phyloP scores from a whole-genome alignment of 2,113 vertebrate species.

The Antechinus flavipes region DNA sequence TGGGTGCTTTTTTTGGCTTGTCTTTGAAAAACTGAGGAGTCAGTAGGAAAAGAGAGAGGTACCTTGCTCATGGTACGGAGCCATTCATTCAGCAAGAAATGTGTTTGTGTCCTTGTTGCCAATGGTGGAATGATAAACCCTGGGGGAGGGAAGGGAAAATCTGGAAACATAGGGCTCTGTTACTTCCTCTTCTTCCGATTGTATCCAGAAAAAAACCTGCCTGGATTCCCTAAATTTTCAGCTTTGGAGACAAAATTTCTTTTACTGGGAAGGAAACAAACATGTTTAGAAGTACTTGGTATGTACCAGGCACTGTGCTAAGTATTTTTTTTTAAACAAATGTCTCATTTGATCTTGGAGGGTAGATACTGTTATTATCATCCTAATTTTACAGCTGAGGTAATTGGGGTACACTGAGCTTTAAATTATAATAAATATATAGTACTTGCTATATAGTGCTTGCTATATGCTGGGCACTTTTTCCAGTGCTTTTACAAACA shows the following conservation, averaged over 20 bases:
- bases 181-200: fast-evolving
- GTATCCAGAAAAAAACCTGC: not conserved
- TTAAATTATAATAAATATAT: not conserved
- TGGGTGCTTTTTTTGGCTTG: not conserved
- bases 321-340: not conserved
- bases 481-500: not conserved
- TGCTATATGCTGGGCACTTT: not conserved
- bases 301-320: not conserved
- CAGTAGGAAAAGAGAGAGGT: not conserved
- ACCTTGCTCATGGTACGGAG: not conserved
- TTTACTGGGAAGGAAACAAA: not conserved
- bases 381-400: not conserved
- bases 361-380: not conserved
- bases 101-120: too few species aligned
- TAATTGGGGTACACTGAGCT: not conserved
- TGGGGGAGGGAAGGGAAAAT: not conserved
- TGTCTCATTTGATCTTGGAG: not conserved
- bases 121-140: conserved; percentile 24
- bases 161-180: not conserved
- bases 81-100: not conserved
- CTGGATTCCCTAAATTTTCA: not conserved
- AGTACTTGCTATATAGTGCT: too few species aligned
- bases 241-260: not conserved
- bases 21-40: not conserved
- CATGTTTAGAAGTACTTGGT: not conserved